These are phyloP conservation scores for Nasonia oneida DNA, from an alignment of 2,888 invertebrate genomes.

Conservation along the genomic window DNA sequence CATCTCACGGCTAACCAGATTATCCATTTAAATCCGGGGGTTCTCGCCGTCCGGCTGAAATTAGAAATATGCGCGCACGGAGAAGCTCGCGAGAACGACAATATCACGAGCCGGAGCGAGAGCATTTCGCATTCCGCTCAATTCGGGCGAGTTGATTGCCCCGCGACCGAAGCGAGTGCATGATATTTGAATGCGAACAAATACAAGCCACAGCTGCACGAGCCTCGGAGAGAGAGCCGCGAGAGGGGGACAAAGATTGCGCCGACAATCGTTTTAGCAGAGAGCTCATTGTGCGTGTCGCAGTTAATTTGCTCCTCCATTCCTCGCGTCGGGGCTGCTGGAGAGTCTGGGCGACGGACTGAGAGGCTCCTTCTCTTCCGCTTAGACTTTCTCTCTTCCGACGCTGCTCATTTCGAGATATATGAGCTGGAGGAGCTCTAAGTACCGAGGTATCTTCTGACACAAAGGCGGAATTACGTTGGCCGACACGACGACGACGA, in stretches of 20 bases:
- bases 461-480: constrained; percentile 73
- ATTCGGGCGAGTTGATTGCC: constrained; percentile 42
- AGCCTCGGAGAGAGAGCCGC: not conserved
- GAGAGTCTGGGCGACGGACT: not conserved
- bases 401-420: constrained; percentile 69
- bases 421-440: constrained; percentile 70
- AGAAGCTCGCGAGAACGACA: not conserved
- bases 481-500: constrained; percentile 63
- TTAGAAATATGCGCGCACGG: not conserved
- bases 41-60: not conserved
- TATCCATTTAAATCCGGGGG: constrained; percentile 12
- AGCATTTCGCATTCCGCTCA: constrained; percentile 24
- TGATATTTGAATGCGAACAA: constrained; percentile 43
- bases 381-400: constrained; percentile 42
- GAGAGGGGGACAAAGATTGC: constrained; percentile 71
- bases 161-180: constrained; percentile 6
- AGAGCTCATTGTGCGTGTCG: constrained; percentile 69
- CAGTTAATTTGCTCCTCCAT: constrained; percentile 74
- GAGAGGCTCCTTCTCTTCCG: constrained; percentile 29
- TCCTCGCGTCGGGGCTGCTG: constrained; percentile 37
- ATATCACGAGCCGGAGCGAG: not conserved
- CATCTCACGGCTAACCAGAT: not conserved
- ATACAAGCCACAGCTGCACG: not conserved
- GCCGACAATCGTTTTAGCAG: constrained; percentile 71
- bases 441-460: constrained; percentile 68